phyloP scores from a whole-genome alignment of 2,113 vertebrate species.

The Mohoua ochrocephala region DNA sequence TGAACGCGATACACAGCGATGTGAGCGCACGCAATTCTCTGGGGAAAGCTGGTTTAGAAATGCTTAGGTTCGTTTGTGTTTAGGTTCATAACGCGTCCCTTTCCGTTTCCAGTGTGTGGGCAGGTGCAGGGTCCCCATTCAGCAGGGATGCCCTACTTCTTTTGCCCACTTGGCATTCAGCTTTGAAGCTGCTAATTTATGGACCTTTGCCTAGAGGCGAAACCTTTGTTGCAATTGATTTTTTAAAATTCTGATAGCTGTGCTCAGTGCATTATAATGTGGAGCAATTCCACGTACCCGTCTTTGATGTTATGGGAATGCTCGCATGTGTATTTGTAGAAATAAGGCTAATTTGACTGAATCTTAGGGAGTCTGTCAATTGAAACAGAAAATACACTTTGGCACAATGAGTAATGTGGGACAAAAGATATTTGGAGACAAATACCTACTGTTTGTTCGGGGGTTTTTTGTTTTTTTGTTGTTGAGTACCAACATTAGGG shows the following conservation, averaged over 20 bases:
- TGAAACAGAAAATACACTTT: neutral
- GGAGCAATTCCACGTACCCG: neutral
- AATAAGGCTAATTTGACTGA: neutral
- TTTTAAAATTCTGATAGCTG: neutral
- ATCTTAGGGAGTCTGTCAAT: neutral
- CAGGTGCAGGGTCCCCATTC: neutral
- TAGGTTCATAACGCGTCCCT: neutral
- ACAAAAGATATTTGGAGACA: neutral
- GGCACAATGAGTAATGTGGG: neutral
- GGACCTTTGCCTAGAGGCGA: neutral
- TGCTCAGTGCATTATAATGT: neutral
- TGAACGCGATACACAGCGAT: neutral
- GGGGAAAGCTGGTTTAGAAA: neutral
- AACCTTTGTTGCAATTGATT: conserved; percentile 2
- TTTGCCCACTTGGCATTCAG: neutral
- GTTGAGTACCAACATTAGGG: neutral
- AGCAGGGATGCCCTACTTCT: neutral
- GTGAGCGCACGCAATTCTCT: neutral
- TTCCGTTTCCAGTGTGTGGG: neutral
- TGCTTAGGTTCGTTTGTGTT: neutral
- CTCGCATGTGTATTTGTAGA: neutral
- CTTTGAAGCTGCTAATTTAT: neutral
- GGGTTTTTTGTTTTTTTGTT: neutral
- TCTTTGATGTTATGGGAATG: neutral
- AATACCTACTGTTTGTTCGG: neutral